These are phyloP conservation scores for Ophioninae sp. DNA, from an alignment of 2,888 invertebrate genomes.

Conservation along the genomic window DNA sequence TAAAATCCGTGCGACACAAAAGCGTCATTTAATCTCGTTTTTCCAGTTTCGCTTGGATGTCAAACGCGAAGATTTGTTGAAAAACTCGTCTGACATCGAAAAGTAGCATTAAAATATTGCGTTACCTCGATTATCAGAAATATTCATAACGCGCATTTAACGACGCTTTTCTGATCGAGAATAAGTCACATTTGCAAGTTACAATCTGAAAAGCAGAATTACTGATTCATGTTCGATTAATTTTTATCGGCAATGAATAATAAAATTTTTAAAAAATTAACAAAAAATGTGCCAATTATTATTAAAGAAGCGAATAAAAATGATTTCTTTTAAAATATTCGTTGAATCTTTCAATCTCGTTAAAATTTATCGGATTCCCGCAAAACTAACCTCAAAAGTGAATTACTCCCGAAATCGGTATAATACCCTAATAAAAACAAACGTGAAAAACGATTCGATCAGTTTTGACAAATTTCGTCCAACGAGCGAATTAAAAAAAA, in stretches of 20 bases:
- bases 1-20: not conserved
- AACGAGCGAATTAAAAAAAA: not conserved
- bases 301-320: not conserved
- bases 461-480: not conserved
- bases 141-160: not conserved
- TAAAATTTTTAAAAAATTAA: not conserved
- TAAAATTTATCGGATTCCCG: not conserved
- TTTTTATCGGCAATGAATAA: not conserved
- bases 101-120: not conserved
- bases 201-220: not conserved
- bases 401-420: not conserved
- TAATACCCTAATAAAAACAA: not conserved
- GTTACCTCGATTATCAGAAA: not conserved
- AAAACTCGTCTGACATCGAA: not conserved
- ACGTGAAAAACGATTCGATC: not conserved
- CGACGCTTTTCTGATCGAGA: not conserved
- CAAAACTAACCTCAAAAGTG: not conserved
- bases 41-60: not conserved
- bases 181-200: not conserved
- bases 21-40: not conserved
- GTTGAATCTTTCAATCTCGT: not conserved
- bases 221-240: not conserved
- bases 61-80: not conserved
- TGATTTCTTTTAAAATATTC: not conserved
- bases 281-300: not conserved